These are phyloP conservation scores for Pomacea maculata DNA, from an alignment of 1,140 invertebrate species.

Conservation along the genomic window DNA sequence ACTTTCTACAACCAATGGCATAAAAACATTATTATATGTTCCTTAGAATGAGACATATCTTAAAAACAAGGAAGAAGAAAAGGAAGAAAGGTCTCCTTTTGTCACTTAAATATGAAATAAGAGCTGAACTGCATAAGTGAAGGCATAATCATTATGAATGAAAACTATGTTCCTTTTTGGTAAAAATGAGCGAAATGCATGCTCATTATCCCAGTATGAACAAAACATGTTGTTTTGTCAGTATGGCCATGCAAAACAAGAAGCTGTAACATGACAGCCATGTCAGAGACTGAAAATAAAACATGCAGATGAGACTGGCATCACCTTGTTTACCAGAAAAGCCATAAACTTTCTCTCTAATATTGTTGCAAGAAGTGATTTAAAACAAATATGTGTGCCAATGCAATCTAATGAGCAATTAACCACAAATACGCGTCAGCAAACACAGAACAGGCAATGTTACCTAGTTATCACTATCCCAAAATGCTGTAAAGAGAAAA, in stretches of 20 bases:
- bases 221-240: not conserved
- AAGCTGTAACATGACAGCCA: not conserved
- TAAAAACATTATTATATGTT: too few relatives aligned
- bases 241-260: not conserved
- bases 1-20: too few relatives aligned
- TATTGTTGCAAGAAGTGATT: not conserved
- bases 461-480: constrained; percentile 57
- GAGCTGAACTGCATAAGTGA: too few relatives aligned
- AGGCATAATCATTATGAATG: too few relatives aligned
- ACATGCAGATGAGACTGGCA: not conserved
- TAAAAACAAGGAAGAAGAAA: too few relatives aligned
- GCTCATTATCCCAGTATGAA: not conserved
- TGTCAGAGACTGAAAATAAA: not conserved
- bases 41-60: too few relatives aligned
- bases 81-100: too few relatives aligned
- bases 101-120: too few relatives aligned
- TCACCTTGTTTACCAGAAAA: not conserved
- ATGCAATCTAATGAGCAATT: not conserved
- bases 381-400: not conserved
- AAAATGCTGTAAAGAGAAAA: constrained; percentile 42
- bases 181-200: not conserved
- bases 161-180: too few relatives aligned
- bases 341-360: not conserved
- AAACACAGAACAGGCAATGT: constrained; percentile 27
- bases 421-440: not conserved